These are phyloP conservation scores for Bradypus variegatus DNA, from an alignment of 2,797 vertebrate species.

Conservation along the genomic window DNA sequence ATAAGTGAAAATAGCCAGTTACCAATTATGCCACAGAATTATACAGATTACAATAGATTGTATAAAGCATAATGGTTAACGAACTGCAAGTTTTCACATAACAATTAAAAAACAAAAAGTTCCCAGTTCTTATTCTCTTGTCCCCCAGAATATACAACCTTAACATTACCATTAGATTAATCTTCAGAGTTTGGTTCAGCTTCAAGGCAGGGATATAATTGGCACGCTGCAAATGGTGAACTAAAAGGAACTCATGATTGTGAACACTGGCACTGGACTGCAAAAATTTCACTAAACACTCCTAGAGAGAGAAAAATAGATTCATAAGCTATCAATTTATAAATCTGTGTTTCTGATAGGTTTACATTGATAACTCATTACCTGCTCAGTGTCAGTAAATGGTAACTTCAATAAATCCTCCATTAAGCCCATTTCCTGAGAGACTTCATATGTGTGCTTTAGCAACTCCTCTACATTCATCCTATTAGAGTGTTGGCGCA, in stretches of 20 bases:
- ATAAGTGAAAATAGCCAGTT: neutral
- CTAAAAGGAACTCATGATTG: slow-evolving; percentile 88
- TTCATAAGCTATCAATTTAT: neutral
- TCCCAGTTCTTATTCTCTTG: neutral
- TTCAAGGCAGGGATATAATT: slow-evolving; percentile 91
- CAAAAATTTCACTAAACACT: slow-evolving; percentile 89
- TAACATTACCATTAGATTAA: slow-evolving; percentile 77
- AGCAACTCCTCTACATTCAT: slow-evolving; percentile 84
- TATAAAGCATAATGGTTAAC: neutral
- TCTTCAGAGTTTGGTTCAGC: slow-evolving; percentile 88
- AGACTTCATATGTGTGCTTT: slow-evolving; percentile 84
- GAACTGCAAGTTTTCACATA: neutral
- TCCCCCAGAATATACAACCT: neutral
- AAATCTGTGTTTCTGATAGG: neutral
- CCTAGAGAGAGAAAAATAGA: slow-evolving; percentile 72
- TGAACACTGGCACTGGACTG: slow-evolving; percentile 81
- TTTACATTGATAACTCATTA: slow-evolving; percentile 53
- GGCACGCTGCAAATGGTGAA: slow-evolving; percentile 91
- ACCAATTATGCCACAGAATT: neutral
- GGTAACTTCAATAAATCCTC: slow-evolving; percentile 93
- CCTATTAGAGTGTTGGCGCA: slow-evolving; percentile 82
- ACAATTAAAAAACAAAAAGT: neutral
- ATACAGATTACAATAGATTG: neutral
- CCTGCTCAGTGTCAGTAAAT: slow-evolving; percentile 85
- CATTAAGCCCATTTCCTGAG: slow-evolving; percentile 89